A percentile compares a stretch with the other conserved stretches of the same genome.
Evolutionary conservation across 2,797 vertebrate genomes (phyloP).

Genomic region (Mus caroli): DNA sequence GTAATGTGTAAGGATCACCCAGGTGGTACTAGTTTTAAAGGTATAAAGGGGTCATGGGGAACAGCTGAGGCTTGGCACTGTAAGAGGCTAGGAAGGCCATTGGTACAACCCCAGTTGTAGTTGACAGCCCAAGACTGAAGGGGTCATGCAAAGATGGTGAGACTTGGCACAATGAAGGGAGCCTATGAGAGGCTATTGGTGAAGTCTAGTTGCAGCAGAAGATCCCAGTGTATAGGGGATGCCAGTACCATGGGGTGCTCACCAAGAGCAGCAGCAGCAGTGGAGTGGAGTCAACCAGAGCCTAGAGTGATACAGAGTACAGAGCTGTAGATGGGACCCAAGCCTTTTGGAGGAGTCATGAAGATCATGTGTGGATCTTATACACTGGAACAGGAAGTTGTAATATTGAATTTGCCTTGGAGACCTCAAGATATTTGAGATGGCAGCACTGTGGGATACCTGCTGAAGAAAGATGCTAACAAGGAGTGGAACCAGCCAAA

Average conservation of each 20-base stretch:
- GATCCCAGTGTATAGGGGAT: neutral
- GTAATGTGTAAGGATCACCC: neutral
- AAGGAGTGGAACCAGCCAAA: neutral
- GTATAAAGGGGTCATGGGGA: neutral
- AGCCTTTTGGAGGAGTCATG: neutral
- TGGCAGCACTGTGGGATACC: neutral
- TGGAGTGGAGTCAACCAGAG: neutral
- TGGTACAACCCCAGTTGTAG: neutral
- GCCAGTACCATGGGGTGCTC: neutral
- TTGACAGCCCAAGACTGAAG: neutral
- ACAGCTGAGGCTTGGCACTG: neutral
- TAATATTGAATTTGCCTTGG: neutral
- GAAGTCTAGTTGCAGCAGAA: neutral
- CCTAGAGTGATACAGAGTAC: neutral
- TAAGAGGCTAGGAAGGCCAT: neutral
- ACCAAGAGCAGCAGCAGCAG: neutral
- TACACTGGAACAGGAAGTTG: neutral
- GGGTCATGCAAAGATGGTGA: neutral
- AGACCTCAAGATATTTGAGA: neutral
- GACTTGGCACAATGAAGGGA: neutral
- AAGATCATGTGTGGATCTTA: neutral
- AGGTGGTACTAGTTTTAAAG: neutral
- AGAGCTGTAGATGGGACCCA: neutral
- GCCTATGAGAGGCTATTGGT: neutral
- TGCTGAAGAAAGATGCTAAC: neutral